A percentile compares a stretch with the other conserved stretches of the same genome.
phyloP scores from a whole-genome alignment of 2,797 vertebrate species.

The Sebastes oblongus region DNA sequence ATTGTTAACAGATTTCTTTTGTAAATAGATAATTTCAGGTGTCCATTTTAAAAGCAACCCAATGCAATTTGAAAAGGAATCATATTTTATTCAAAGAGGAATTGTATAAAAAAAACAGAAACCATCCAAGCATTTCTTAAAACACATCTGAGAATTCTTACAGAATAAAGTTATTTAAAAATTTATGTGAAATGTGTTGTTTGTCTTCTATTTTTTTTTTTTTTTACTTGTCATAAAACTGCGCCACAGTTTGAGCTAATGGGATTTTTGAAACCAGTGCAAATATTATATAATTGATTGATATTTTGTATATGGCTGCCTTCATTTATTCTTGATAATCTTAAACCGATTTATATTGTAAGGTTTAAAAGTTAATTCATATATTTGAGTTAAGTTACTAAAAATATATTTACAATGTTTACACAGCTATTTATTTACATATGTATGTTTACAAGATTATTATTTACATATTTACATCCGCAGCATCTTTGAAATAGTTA shows the following conservation, averaged over 20 bases:
- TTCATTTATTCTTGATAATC: neutral
- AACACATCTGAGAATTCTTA: constrained; percentile 78
- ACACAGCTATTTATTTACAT: no score
- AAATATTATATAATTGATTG: neutral
- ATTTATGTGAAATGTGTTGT: constrained; percentile 42
- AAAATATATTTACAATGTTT: no score
- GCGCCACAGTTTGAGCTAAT: neutral
- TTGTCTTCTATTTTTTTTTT: neutral
- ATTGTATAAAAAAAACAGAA: constrained; percentile 68
- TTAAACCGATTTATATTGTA: neutral
- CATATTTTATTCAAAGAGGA: constrained; percentile 81
- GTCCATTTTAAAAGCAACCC: constrained; percentile 70
- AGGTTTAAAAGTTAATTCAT: no score
- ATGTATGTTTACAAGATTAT: no score
- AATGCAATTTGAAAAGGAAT: constrained; percentile 76
- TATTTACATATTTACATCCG: no score
- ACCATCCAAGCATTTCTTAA: constrained; percentile 76
- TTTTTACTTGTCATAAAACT: neutral
- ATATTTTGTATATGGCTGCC: neutral
- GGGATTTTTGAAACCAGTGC: neutral
- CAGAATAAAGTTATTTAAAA: constrained; percentile 85
- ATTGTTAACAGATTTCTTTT: constrained; percentile 75
- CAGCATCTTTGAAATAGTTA: no score
- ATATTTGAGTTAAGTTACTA: no score
- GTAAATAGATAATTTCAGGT: constrained; percentile 83